Percentiles rank a stretch among this genome's conserved stretches.
Conservation (phyloP, 2,113 vertebrate species). For the Aphyosemion australe region DNA sequence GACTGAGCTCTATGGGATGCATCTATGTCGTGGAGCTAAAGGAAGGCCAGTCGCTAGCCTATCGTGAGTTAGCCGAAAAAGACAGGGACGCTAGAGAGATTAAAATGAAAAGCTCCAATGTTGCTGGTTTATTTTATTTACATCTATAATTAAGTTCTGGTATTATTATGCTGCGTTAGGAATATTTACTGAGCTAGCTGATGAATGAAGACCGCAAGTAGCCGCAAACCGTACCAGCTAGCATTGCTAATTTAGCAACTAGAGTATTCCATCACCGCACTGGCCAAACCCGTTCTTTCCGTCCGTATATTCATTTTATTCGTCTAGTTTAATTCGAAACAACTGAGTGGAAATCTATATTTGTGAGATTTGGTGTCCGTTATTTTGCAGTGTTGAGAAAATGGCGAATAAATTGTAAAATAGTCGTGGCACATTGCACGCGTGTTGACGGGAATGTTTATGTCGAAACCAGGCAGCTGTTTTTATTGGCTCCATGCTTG, state of each 20-base stretch:
- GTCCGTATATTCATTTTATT: background rate
- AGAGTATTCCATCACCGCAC: slow-evolving; percentile 56
- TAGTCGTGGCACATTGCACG: background rate
- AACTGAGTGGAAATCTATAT: background rate
- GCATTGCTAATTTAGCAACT: slow-evolving; percentile 24
- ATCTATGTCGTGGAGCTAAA: slow-evolving; percentile 47
- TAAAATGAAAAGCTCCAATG: rapidly evolving
- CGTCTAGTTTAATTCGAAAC: background rate
- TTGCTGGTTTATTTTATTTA: rapidly evolving
- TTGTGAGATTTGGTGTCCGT: rapidly evolving
- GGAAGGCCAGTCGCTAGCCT: slow-evolving; percentile 25
- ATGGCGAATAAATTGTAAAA: background rate
- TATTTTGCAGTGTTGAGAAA: rapidly evolving
- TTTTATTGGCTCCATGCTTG: background rate
- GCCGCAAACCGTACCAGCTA: background rate
- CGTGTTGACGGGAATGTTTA: slow-evolving; percentile 4
- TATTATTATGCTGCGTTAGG: rapidly evolving
- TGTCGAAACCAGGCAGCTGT: background rate
- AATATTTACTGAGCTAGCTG: background rate
- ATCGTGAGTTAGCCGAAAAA: slow-evolving; percentile 30
- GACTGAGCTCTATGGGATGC: slow-evolving; percentile 20
- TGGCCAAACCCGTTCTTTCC: background rate
- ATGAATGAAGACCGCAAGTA: slow-evolving; percentile 7
- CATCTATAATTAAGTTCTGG: rapidly evolving
- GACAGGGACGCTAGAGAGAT: background rate